These are phyloP conservation scores for Glaucopsyche alexis DNA, from an alignment of 2,888 invertebrate species.

Conservation along the genomic window DNA sequence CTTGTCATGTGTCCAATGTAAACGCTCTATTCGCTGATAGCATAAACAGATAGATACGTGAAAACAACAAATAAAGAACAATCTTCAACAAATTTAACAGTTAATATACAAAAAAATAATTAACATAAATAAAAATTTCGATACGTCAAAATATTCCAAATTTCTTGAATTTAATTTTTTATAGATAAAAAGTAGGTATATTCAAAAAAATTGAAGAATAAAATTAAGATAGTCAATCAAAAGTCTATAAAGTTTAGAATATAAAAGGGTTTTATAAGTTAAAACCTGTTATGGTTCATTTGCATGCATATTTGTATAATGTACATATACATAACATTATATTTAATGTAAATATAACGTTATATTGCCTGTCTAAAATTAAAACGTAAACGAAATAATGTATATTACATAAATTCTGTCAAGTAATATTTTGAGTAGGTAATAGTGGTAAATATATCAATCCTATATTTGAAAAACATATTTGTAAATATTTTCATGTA, in stretches of 20 bases:
- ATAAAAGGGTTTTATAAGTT: background rate
- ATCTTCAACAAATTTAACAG: conserved; percentile 22
- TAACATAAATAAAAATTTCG: conserved; percentile 20
- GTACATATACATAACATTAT: too few species aligned
- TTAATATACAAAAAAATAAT: conserved; percentile 16
- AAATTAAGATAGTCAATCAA: background rate
- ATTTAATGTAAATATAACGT: too few species aligned
- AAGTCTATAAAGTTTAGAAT: background rate
- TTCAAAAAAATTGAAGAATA: background rate
- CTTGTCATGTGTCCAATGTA: background rate
- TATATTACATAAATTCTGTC: background rate
- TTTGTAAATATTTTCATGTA: conserved; percentile 22
- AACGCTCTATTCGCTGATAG: background rate
- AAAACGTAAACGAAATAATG: background rate
- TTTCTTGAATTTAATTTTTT: background rate
- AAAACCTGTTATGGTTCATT: background rate
- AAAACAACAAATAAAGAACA: conserved; percentile 18
- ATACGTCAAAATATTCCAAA: background rate
- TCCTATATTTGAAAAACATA: conserved; percentile 13
- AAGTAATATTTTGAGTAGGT: conserved; percentile 12
- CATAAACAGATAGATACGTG: background rate
- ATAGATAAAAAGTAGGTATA: background rate
- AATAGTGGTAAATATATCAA: conserved; percentile 26
- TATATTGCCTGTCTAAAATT: background rate
- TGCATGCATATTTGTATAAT: background rate